phyloP scores from a whole-genome alignment of 2,797 vertebrate genomes.

The Myotis pilosus region DNA sequence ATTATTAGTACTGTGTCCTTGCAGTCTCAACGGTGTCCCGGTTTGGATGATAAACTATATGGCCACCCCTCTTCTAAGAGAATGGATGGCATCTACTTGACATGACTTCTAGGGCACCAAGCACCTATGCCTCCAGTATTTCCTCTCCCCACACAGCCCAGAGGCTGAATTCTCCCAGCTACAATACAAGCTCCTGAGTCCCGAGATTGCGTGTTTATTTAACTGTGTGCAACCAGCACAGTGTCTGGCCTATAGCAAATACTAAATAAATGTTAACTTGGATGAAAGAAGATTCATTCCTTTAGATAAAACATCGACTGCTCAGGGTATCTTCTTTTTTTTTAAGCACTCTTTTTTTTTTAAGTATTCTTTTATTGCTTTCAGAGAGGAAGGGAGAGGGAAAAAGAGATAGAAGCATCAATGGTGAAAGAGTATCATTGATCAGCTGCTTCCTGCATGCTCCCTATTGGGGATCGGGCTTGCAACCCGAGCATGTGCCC shows the following conservation, averaged over 20 bases:
- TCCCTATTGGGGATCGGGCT: too few relatives aligned
- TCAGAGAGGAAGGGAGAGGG: too few relatives aligned
- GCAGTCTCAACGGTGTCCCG: neutral
- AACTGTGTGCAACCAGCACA: neutral
- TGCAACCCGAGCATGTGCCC: too few relatives aligned
- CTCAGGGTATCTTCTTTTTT: neutral
- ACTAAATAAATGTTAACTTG: neutral
- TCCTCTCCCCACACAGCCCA: neutral
- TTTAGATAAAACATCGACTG: neutral
- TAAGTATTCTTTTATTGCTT: too few relatives aligned
- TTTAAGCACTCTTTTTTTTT: too few relatives aligned
- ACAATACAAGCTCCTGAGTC: neutral
- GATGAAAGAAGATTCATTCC: neutral
- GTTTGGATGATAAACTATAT: neutral
- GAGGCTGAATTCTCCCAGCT: neutral
- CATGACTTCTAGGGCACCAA: neutral
- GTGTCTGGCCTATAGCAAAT: neutral
- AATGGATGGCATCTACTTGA: neutral
- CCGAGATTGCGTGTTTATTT: neutral
- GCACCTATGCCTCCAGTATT: neutral
- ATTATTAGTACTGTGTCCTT: neutral
- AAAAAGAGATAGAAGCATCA: too few relatives aligned
- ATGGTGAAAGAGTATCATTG: too few relatives aligned
- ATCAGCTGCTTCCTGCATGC: too few relatives aligned
- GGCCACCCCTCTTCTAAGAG: neutral